phyloP scores from a whole-genome alignment of 2,888 invertebrate species.

The Tortrix viridana region DNA sequence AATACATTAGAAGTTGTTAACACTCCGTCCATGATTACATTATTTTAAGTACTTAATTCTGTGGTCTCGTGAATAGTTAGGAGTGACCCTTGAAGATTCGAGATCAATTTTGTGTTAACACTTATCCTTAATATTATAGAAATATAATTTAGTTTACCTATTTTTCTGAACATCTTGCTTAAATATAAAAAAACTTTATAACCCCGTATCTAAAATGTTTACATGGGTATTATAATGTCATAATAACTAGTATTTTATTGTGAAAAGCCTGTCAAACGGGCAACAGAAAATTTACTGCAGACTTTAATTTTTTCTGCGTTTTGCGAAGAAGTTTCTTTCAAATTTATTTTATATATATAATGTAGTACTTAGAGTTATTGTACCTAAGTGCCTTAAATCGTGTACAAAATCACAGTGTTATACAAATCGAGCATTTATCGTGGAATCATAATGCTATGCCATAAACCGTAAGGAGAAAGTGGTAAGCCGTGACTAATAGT shows the following conservation, averaged over 20 bases:
- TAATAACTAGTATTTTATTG: conserved; percentile 1
- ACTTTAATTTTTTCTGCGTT: not conserved
- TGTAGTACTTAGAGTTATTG: conserved; percentile 25
- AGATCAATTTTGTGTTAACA: conserved; percentile 40
- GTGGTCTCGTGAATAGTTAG: conserved; percentile 53
- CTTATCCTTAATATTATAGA: conserved; percentile 29
- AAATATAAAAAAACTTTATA: not conserved
- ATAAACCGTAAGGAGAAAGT: conserved; percentile 49
- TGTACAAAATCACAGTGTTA: conserved; percentile 33
- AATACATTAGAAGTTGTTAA: conserved; percentile 57
- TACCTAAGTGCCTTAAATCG: conserved; percentile 29
- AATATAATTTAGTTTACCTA: conserved; percentile 23
- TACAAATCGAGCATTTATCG: conserved; percentile 55
- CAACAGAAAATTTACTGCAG: not conserved
- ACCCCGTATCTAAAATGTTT: not conserved
- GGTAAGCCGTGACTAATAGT: conserved; percentile 20
- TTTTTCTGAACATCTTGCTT: conserved; percentile 6
- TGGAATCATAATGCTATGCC: conserved; percentile 53
- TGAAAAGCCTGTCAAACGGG: not conserved
- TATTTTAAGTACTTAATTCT: conserved; percentile 78
- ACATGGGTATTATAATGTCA: not conserved
- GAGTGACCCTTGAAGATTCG: conserved; percentile 24
- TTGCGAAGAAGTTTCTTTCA: not conserved
- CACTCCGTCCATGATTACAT: conserved; percentile 79
- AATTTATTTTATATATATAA: not conserved